Evolutionary conservation across 2,888 invertebrate genomes (phyloP), one percentile per base, ranked within the genome.

Genomic region (Orthosia gracilis): DNA sequence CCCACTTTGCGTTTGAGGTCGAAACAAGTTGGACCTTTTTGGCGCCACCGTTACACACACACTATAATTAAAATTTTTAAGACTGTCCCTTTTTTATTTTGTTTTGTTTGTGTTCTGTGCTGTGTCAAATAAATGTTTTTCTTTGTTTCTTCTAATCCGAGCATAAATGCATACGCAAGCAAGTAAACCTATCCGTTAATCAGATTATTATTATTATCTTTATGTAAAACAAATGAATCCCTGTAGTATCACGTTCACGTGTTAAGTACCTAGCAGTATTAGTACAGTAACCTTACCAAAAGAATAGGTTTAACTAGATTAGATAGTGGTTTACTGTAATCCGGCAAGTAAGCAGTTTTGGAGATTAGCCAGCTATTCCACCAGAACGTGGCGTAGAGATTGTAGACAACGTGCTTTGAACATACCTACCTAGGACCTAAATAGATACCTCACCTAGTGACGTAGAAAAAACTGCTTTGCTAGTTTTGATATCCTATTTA

Each of bases 351-450:
- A 82, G 64, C 52, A 77, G 78, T 65, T 82, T 82, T 77, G 82
- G 78, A 82, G 78, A 82, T 78, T 82, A 78, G 78, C 70, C 82
- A 82, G 63, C 76, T 57, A 49, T 23, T 31, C 76, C 18, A 78
- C 76, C 82, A 57, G 77, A 82, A 63, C 77, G 55, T 21, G 61
- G 7, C 15, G 45, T 62, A n/a, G 55, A 66, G 21, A 81, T 76
- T 66, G 55, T 47, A 55, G 47, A 76, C 69, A 49, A 68, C 23
- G 55, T 40, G 50, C 40, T 49, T 15, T 57, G 45, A 61, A 23
- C 55, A 57, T 26, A 23, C 15, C 3, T 57, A 26, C 15, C 3
- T 17, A 7, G 40, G 40, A n/a, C 3, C 15, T 13, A 26, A 7
- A 40, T 40, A 40, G 40, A 40, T 40, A 40, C 9, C 9, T 40